Evolutionary conservation across 2,888 invertebrate species (phyloP), one percentile per base, ranked within the genome.

Genomic region (Volucella zonaria): DNA sequence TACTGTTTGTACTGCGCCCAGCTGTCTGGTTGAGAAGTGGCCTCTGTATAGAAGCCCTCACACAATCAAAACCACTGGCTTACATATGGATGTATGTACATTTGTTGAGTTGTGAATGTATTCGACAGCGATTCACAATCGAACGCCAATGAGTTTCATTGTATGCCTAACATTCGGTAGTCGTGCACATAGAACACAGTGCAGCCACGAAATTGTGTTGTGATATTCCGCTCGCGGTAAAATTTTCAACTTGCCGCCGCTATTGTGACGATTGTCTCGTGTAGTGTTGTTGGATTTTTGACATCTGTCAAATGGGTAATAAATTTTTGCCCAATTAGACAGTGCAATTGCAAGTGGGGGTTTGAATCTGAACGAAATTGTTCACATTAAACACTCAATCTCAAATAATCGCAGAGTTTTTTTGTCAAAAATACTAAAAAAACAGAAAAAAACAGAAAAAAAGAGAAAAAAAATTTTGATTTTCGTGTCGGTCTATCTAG

Each of bases 71-170:
- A 14, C 49, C 8, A 49, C 23, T 42, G 38, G 2, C 11, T 14
- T 38, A n/a, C 0, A 4, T 31, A 31, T 2, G 23, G 1, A 23
- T 31, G 31, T 3, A 2, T 23, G 31, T 31, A 31, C 6, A 31
- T 31, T 38, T 31, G 49, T 15, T 49, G 31, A 67, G 45, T 40
- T 78, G 73, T 68, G 56, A 56, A 54, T 83, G 83, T 80, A 10
- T 74, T 74, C 43, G 54, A 75, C 14, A 45, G 47, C 54, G 56
- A 74, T 66, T 78, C 58, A 78, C 68, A 78, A 82, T 82, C 77
- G 82, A 77, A 82, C 45, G 82, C 73, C 79, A 80, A 76, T 83
- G 75, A 62, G 61, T 85, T 85, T 85, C 81, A 81, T 81, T 85
- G 85, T 85, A 73, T 85, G 76, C 73, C 73, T 76, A 73, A 64